Percentiles rank a stretch among this genome's conserved stretches.
These are phyloP conservation scores for Crotalus helleri DNA, from an alignment of 2,113 vertebrate genomes.

Conservation along the genomic window DNA sequence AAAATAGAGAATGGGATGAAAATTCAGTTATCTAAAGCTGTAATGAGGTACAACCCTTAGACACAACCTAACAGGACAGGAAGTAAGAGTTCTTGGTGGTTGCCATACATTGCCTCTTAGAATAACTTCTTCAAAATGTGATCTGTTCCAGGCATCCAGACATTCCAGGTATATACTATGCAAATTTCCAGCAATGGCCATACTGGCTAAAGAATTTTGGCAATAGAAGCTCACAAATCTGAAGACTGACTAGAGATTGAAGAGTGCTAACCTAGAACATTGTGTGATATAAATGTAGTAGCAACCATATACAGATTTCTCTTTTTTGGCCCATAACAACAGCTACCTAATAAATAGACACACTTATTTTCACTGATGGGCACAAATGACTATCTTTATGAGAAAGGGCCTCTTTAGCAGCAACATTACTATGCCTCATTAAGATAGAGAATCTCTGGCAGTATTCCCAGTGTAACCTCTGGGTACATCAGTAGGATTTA, in stretches of 20 bases:
- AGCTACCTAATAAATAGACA: background rate
- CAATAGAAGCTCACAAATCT: background rate
- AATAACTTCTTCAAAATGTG: background rate
- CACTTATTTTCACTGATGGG: background rate
- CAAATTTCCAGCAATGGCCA: background rate
- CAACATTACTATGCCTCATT: background rate
- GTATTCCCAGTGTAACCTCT: background rate
- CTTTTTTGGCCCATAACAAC: background rate
- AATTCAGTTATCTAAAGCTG: background rate
- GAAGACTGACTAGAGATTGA: background rate
- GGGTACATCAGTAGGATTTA: background rate
- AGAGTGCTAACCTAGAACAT: background rate
- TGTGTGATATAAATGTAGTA: background rate
- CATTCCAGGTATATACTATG: background rate
- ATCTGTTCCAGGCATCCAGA: background rate
- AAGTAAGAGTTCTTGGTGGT: background rate
- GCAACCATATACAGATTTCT: background rate
- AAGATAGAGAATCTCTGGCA: background rate
- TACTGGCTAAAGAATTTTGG: background rate
- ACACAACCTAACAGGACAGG: background rate
- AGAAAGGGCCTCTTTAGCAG: background rate
- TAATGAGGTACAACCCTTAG: background rate
- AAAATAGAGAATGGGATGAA: background rate
- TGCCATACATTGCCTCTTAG: background rate
- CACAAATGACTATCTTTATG: background rate